Conservation (phyloP, 2,113 vertebrate species). For the Macheiramphus alcinus region DNA sequence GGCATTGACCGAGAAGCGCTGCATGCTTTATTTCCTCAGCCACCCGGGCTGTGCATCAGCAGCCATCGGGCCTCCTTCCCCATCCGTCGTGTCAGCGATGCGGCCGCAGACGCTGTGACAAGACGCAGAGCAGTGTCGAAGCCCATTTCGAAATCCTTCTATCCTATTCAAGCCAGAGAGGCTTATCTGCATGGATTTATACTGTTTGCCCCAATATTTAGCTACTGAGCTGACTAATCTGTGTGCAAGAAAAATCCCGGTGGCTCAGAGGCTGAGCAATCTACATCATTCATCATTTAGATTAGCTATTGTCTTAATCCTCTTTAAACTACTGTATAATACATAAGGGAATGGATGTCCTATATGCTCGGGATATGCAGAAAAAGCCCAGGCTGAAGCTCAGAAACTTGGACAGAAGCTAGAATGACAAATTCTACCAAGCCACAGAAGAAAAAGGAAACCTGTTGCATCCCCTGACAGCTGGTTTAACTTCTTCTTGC, state of each 20-base stretch:
- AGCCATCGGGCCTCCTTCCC: neutral
- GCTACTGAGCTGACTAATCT: slow-evolving; percentile 46
- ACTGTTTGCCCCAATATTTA: slow-evolving; percentile 55
- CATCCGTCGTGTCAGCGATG: neutral
- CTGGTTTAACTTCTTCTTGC: neutral
- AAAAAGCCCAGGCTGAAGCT: neutral
- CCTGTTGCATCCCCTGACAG: neutral
- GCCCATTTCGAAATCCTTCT: neutral
- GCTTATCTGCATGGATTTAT: slow-evolving; percentile 53
- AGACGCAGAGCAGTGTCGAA: neutral
- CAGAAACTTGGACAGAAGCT: neutral
- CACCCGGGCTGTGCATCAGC: neutral
- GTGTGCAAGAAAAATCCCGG: neutral
- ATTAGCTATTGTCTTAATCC: slow-evolving; percentile 62
- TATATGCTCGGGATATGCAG: neutral
- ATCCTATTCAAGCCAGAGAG: slow-evolving; percentile 14
- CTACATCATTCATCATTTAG: slow-evolving; percentile 52
- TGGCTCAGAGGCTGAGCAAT: slow-evolving; percentile 41
- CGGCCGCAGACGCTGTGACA: rapidly evolving
- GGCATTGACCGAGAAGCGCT: neutral
- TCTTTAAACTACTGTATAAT: slow-evolving; percentile 53
- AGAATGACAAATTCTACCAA: neutral
- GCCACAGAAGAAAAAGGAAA: neutral
- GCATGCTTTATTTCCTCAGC: neutral
- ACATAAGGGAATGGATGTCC: slow-evolving; percentile 28